Conservation (phyloP, 2,888 invertebrate species). For the Drosophila silvestris region DNA sequence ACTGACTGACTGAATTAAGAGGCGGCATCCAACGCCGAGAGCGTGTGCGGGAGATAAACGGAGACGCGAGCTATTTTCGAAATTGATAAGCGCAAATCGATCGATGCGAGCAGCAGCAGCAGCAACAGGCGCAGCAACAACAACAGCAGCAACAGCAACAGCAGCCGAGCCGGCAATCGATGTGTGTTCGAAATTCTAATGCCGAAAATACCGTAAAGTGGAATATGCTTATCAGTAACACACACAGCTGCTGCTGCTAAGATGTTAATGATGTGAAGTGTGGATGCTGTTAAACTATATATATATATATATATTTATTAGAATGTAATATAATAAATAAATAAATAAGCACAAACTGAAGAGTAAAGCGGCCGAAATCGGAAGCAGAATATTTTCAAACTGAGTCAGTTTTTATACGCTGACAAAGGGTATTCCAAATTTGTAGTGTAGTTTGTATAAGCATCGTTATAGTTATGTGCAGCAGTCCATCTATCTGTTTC, state of each 20-base stretch:
- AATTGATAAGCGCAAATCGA: conserved; percentile 63
- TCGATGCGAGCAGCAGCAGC: conserved; percentile 16
- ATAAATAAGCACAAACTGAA: not conserved
- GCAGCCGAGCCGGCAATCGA: not conserved
- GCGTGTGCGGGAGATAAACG: conserved; percentile 57
- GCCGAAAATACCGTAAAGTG: conserved; percentile 20
- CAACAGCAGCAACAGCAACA: not conserved
- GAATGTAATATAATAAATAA: not conserved
- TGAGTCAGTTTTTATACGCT: not conserved
- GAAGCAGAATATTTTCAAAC: not conserved
- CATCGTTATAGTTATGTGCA: not conserved
- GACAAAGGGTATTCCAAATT: not conserved
- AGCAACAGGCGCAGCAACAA: not conserved
- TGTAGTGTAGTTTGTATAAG: not conserved
- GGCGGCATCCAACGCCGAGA: conserved; percentile 50
- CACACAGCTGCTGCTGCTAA: not conserved
- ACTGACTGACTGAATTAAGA: conserved; percentile 65
- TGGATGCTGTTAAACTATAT: not conserved
- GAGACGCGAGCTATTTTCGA: conserved; percentile 60
- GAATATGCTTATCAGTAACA: conserved; percentile 37
- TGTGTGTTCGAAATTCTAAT: conserved; percentile 32
- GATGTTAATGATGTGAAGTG: not conserved
- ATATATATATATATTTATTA: not conserved
- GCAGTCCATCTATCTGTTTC: not conserved
- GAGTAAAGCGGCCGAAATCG: too few species aligned